Percentiles rank a stretch among this genome's conserved stretches.
These are phyloP conservation scores for Rhopalosiphum nymphaeae DNA, from an alignment of 2,888 invertebrate species.

Conservation along the genomic window DNA sequence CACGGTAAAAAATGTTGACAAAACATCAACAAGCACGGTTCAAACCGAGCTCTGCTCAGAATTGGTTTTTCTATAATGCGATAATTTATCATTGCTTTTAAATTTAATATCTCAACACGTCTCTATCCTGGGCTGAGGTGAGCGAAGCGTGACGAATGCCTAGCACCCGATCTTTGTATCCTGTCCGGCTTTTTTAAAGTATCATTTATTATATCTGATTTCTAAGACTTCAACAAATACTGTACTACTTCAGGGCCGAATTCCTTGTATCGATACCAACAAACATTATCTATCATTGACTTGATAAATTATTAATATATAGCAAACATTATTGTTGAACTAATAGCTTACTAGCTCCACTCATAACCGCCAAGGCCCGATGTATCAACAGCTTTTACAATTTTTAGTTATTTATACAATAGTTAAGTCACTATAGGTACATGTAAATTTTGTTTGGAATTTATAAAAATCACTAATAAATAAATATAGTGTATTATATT, in stretches of 20 bases:
- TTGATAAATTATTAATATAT: neutral
- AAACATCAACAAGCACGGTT: neutral
- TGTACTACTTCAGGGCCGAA: neutral
- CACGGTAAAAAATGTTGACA: neutral
- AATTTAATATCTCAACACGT: conserved; percentile 9
- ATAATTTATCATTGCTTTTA: conserved; percentile 13
- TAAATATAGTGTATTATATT: neutral
- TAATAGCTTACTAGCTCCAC: neutral
- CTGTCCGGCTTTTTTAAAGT: neutral
- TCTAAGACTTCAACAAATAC: neutral
- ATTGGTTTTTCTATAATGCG: neutral
- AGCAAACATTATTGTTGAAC: neutral
- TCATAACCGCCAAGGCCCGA: neutral
- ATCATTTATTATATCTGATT: conserved; percentile 8
- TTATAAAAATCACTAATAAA: neutral
- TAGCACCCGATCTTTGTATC: neutral
- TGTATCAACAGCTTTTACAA: neutral
- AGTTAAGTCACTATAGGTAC: neutral
- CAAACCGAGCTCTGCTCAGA: neutral
- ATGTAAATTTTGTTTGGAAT: neutral
- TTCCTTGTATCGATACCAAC: neutral
- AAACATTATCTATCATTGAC: neutral
- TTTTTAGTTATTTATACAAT: neutral
- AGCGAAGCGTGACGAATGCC: neutral
- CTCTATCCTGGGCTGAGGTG: neutral